Conservation (phyloP, 2,888 invertebrate species). For the Mechanitis mazaeus region DNA sequence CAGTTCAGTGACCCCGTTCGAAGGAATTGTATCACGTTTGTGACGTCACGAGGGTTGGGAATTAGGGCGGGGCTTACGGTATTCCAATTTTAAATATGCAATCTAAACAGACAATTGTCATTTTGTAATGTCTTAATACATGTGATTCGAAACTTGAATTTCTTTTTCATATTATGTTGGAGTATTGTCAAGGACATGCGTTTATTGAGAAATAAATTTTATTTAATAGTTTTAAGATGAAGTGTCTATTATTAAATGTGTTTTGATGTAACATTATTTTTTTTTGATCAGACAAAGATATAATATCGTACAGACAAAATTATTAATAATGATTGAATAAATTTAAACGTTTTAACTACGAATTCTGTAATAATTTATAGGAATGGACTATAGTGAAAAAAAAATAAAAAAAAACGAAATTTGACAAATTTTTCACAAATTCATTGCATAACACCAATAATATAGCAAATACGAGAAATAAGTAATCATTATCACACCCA, state of each 20-base stretch:
- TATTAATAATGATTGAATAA: too few species aligned
- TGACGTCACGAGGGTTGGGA: conserved; percentile 47
- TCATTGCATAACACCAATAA: not conserved
- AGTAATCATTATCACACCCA: conserved; percentile 32
- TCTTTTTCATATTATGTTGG: not conserved
- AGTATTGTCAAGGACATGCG: not conserved
- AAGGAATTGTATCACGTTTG: conserved; percentile 37
- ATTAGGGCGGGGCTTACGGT: conserved; percentile 28
- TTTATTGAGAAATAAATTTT: not conserved
- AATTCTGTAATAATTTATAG: too few species aligned
- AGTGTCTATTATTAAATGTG: too few species aligned
- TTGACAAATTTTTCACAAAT: too few species aligned
- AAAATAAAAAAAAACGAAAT: too few species aligned
- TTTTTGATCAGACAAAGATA: too few species aligned
- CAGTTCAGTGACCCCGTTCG: conserved; percentile 55
- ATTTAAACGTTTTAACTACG: too few species aligned
- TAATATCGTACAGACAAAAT: too few species aligned
- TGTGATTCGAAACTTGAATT: not conserved
- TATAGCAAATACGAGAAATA: conserved; percentile 2
- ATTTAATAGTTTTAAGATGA: too few species aligned
- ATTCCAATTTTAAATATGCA: conserved; percentile 21
- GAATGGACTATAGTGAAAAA: too few species aligned
- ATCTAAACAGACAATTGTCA: conserved; percentile 13
- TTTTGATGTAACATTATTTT: too few species aligned
- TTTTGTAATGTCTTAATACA: not conserved